Base-by-base conservation (phyloP, 2,797 vertebrate species). In the Clarias laeviceps region DNA sequence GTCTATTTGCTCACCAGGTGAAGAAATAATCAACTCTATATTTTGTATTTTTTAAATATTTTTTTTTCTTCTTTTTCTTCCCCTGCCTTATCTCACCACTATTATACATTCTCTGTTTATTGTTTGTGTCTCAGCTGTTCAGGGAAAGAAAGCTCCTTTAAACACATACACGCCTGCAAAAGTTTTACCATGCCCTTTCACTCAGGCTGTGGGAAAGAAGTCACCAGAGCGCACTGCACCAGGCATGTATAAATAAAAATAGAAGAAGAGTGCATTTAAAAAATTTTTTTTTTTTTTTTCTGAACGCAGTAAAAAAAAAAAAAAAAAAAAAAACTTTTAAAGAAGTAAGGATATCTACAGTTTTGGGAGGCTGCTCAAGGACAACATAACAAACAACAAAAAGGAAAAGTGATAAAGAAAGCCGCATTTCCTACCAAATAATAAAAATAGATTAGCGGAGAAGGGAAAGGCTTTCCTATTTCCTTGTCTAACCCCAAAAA, bases 161-260 rank as follows among this genome's bases (percentile, higher is more conserved):
- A 97, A 97, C 92, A 97, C 95, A 2, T 97, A 97, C 3, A 96
- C 95, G 62, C 96, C 96, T 89, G 91, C 96, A 72, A 97, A 95
- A 90, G 95, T 97, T 87, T 95, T 96, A 37, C 96, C 96, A 84
- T 95, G 94, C 57, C 93, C 95, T 65, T 91, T 95, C 83, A 91
- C 95, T 83, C 91, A 93, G 79, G 86, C 93, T 90, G 91, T 93
- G 24, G 84, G 80, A 40, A 91, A 90, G 88, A 92, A 90, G 80
- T 88, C 82, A 40, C 56, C 84, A 37, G 91, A 90, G 24, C 88
- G 27, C 65, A 61, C 77, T 27, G n/a, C 82, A 64, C 70, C 85
- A 88, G 89, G 92, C 86, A 90, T 77, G 85, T 86, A 24, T 50
- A 74, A 73, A 50, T 64, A 80, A 82, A 37, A 17, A 82, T 66